Conservation (phyloP, 1,140 invertebrate species). For the Triops cancriformis region DNA sequence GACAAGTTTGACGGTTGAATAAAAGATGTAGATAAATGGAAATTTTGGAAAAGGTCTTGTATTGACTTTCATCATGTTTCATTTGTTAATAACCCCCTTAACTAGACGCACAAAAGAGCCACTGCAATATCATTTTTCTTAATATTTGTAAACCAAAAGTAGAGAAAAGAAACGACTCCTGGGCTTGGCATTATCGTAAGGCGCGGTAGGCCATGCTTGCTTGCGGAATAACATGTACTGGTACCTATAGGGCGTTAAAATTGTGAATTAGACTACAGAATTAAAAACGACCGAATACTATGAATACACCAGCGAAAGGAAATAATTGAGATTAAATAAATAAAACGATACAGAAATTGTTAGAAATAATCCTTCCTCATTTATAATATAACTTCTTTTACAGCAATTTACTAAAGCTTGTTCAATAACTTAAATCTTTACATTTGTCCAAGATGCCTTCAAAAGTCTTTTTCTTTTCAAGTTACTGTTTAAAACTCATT, state of each 20-base stretch:
- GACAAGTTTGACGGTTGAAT: neutral
- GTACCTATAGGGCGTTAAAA: neutral
- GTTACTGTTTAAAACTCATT: too few relatives aligned
- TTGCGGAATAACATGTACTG: conserved; percentile 24
- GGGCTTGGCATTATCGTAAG: conserved; percentile 7
- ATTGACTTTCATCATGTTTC: neutral
- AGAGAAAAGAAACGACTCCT: neutral
- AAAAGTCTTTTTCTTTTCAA: too few relatives aligned
- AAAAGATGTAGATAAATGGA: neutral
- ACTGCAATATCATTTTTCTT: neutral
- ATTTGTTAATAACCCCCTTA: too few relatives aligned
- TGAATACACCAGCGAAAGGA: neutral
- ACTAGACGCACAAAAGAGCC: too few relatives aligned
- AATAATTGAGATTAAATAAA: neutral
- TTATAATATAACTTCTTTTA: too few relatives aligned
- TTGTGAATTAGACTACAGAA: too few relatives aligned
- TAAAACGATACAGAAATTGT: neutral
- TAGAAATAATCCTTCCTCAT: neutral
- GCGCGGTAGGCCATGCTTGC: conserved; percentile 24
- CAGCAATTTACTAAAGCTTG: too few relatives aligned
- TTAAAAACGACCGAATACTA: too few relatives aligned
- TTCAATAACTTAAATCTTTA: too few relatives aligned
- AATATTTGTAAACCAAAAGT: neutral
- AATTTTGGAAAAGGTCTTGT: neutral
- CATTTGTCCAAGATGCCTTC: too few relatives aligned